Conservation (phyloP, 2,797 vertebrate genomes). For the Phrynocephalus forsythii region DNA sequence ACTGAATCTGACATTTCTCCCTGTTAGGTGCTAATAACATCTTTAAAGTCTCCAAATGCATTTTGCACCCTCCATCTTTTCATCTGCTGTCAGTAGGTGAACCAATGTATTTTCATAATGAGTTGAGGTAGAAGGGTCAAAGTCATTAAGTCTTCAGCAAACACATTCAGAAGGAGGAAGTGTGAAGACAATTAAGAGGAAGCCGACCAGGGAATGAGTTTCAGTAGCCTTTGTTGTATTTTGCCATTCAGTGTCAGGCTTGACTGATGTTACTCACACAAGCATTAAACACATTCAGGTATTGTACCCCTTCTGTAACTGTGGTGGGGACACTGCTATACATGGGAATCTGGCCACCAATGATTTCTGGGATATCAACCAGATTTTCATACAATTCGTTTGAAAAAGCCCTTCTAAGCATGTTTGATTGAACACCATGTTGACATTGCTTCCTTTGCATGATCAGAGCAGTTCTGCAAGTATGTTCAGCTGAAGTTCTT, state of each 20-base stretch:
- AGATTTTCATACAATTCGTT: no score
- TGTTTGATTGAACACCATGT: no score
- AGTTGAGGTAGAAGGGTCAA: background rate
- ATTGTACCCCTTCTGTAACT: no score
- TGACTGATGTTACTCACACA: background rate
- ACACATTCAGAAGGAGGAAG: constrained; percentile 10
- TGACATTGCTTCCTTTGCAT: no score
- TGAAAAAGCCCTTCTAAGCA: no score
- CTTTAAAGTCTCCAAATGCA: constrained; percentile 14
- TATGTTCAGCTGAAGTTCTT: no score
- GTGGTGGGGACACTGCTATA: no score
- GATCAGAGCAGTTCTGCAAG: no score
- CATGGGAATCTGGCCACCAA: no score
- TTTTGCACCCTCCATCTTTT: background rate
- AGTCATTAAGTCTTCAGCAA: constrained; percentile 33
- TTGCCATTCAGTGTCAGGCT: background rate
- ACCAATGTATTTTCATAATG: constrained; percentile 25
- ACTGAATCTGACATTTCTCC: constrained; percentile 36
- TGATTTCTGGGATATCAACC: no score
- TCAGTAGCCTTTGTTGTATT: background rate
- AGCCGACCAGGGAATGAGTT: background rate
- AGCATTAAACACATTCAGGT: background rate
- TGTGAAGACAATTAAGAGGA: constrained; percentile 19
- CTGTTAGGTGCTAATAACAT: constrained; percentile 8
- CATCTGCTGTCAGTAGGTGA: background rate